Conservation (phyloP, 2,113 vertebrate species). For the Dipodomys ordii region DNA sequence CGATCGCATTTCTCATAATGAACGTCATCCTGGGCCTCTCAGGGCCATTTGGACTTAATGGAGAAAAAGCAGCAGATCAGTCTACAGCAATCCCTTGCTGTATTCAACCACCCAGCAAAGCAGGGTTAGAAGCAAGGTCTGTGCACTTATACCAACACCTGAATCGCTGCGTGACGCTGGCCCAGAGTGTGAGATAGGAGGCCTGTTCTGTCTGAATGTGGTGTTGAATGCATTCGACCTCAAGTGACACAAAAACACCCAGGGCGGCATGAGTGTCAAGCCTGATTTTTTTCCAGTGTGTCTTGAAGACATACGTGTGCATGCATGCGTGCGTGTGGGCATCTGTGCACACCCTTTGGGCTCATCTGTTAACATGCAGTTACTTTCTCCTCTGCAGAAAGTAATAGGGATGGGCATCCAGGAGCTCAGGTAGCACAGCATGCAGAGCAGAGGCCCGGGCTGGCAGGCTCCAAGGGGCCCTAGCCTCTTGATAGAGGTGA, state of each 20-base stretch:
- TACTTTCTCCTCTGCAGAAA: neutral
- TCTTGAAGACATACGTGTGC: neutral
- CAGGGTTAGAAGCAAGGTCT: accelerated
- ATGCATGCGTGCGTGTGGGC: neutral
- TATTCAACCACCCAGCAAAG: neutral
- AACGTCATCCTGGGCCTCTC: neutral
- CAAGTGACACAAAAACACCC: accelerated
- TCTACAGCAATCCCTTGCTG: accelerated
- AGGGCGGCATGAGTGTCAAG: accelerated
- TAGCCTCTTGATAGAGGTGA: no score
- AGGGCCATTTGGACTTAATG: neutral
- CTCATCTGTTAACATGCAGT: accelerated
- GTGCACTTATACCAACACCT: accelerated
- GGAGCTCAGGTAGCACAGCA: neutral
- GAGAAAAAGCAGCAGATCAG: neutral
- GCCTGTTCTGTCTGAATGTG: neutral
- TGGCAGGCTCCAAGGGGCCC: accelerated
- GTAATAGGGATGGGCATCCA: accelerated
- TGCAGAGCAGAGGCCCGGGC: accelerated
- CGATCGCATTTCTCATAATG: neutral
- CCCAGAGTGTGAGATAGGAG: no score
- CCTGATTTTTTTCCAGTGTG: accelerated
- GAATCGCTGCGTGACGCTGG: no score
- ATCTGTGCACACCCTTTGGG: neutral
- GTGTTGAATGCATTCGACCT: neutral